A percentile compares a stretch with the other conserved stretches of the same genome.
These are phyloP conservation scores for Limosa lapponica DNA, from an alignment of 2,797 vertebrate species.

Conservation along the genomic window DNA sequence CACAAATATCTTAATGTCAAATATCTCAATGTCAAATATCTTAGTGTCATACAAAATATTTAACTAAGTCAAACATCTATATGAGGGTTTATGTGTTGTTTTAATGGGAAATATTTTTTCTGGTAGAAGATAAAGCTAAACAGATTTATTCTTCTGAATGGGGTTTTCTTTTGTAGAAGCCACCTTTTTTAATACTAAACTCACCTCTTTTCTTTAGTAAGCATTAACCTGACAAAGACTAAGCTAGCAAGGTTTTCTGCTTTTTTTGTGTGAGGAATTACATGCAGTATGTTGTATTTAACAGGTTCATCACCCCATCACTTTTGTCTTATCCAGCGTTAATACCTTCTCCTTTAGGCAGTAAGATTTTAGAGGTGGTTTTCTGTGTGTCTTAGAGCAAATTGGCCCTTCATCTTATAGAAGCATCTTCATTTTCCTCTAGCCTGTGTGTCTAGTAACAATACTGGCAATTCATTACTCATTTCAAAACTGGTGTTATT, in stretches of 20 bases:
- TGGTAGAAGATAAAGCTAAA: neutral
- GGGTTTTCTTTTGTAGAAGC: neutral
- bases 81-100: neutral
- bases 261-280: neutral
- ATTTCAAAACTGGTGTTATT: neutral
- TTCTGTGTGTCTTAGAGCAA: neutral
- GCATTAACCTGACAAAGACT: neutral
- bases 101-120: neutral
- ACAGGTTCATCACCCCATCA: neutral
- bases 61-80: neutral
- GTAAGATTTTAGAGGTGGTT: neutral
- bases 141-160: neutral
- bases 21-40: neutral
- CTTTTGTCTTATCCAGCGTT: neutral
- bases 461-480: neutral
- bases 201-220: neutral
- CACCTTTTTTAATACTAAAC: neutral
- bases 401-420: neutral
- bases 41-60: neutral
- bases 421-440: neutral
- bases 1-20: neutral
- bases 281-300: neutral
- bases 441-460: neutral
- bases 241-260: neutral
- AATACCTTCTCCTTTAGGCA: neutral